phyloP scores from a whole-genome alignment of 2,888 invertebrate species.

The Charanyca ferruginea region DNA sequence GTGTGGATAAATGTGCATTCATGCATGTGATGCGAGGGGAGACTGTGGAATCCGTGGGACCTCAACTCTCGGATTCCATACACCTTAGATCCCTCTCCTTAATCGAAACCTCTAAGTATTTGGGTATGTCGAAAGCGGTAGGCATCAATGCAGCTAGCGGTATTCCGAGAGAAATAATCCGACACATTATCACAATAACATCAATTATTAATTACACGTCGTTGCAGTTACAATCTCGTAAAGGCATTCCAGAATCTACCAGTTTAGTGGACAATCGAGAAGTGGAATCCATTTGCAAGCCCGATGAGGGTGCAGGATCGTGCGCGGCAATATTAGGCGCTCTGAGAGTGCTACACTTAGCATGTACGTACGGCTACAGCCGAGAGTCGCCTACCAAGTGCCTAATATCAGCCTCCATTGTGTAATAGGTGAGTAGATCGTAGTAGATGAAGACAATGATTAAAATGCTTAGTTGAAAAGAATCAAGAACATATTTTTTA shows the following conservation, averaged over 20 bases:
- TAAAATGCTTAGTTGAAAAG: neutral
- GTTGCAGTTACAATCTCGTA: conserved; percentile 4
- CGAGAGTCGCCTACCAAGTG: conserved; percentile 10
- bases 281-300: conserved; percentile 73
- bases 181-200: too few species aligned
- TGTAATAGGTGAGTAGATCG: neutral
- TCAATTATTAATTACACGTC: neutral
- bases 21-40: too few species aligned
- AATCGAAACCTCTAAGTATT: too few species aligned
- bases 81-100: too few species aligned
- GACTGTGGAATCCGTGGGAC: too few species aligned
- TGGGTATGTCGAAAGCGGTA: too few species aligned
- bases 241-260: conserved; percentile 53
- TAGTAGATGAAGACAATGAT: neutral
- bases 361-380: conserved; percentile 2
- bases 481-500: too few species aligned
- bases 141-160: too few species aligned
- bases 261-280: conserved; percentile 64
- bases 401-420: conserved; percentile 14
- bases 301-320: conserved; percentile 39
- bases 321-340: conserved; percentile 62
- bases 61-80: too few species aligned
- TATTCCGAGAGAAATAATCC: too few species aligned
- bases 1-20: too few species aligned
- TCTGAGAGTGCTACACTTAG: conserved; percentile 41